phyloP scores from a whole-genome alignment of 37 sponge, comb jelly and placozoan genomes.

The Ianthella basta region DNA sequence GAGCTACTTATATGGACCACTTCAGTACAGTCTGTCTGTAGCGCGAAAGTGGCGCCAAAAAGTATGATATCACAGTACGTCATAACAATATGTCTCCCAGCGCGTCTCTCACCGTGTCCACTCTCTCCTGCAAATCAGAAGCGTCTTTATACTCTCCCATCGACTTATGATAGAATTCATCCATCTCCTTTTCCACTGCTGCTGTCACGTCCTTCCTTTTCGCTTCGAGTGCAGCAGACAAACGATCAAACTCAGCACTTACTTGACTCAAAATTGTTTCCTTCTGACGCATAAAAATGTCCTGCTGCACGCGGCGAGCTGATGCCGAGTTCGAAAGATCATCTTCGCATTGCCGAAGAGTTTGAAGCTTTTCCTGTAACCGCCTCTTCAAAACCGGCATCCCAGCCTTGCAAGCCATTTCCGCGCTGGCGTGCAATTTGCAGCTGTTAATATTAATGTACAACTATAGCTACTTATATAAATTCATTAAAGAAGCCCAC shows the following conservation, averaged over 20 bases:
- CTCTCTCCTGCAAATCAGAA: background rate
- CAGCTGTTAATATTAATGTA: too few species aligned
- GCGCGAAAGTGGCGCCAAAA: too few species aligned
- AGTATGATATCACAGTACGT: too few species aligned
- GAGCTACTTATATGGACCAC: too few species aligned
- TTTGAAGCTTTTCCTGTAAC: conserved; percentile 14
- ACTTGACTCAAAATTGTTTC: background rate
- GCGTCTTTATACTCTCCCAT: background rate
- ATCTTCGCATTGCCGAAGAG: background rate
- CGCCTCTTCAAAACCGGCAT: conserved; percentile 1
- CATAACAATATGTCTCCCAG: background rate
- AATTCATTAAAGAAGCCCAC: too few species aligned
- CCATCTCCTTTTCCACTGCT: background rate
- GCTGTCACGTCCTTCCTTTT: background rate
- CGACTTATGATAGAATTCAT: background rate
- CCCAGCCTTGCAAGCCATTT: background rate
- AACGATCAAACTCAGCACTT: background rate
- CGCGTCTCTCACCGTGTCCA: background rate
- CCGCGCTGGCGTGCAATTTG: too few species aligned
- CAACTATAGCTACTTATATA: too few species aligned
- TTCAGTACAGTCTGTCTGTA: too few species aligned
- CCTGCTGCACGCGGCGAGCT: background rate
- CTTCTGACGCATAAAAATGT: background rate
- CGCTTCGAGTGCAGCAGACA: background rate
- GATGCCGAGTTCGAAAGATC: background rate